A percentile compares a stretch with the other conserved stretches of the same genome.
phyloP scores from a whole-genome alignment of 92 coral and sea anemone species.

The Nematostella vectensis region DNA sequence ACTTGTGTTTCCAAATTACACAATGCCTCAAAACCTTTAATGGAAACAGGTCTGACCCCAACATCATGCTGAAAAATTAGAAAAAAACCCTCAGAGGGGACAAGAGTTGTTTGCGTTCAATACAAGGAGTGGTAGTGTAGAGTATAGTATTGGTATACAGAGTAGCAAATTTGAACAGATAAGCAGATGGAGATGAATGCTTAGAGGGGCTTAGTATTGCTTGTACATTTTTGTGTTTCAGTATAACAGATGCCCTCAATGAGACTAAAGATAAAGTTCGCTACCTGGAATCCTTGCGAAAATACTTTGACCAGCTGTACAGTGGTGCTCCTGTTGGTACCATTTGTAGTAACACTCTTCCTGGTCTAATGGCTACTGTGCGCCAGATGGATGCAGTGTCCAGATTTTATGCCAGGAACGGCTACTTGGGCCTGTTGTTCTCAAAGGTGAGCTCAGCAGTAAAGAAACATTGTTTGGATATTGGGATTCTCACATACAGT shows the following conservation, averaged over 20 bases:
- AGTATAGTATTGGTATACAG: too few relatives aligned
- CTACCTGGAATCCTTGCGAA: conserved; percentile 88
- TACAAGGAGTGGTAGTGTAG: too few relatives aligned
- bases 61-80: too few relatives aligned
- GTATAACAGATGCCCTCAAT: conserved; percentile 97
- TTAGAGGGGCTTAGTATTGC: too few relatives aligned
- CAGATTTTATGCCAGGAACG: conserved; percentile 92
- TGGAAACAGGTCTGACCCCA: too few relatives aligned
- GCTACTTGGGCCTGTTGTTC: conserved; percentile 84
- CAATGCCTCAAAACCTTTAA: too few relatives aligned
- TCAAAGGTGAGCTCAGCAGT: conserved; percentile 52
- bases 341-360: conserved; percentile 73
- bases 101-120: too few relatives aligned
- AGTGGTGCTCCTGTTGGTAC: conserved; percentile 56
- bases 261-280: conserved; percentile 98
- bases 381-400: conserved; percentile 98
- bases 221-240: conserved; percentile 12
- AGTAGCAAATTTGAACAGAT: too few relatives aligned
- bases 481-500: too few relatives aligned
- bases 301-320: conserved; percentile 87
- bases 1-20: too few relatives aligned
- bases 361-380: conserved; percentile 94
- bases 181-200: too few relatives aligned
- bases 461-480: background rate
- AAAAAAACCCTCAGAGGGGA: too few relatives aligned